Evolutionary conservation across 2,888 invertebrate genomes (phyloP), one percentile per base, ranked within the genome.

Genomic region (Chalcis sispes): DNA sequence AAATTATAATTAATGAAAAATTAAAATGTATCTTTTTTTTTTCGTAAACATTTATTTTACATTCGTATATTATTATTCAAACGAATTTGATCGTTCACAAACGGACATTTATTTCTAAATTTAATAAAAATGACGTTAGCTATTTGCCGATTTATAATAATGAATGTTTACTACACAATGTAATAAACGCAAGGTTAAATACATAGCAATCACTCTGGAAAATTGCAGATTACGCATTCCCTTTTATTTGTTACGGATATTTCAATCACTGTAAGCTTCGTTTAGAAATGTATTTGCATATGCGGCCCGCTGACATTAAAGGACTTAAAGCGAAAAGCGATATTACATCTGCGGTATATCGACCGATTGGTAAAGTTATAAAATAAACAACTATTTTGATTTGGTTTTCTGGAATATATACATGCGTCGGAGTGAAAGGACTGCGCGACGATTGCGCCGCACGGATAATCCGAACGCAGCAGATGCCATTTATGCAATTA

Each of bases 311-410:
- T 5, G 36, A 15, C 18, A 72, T 36, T 54, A 54, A 56, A 58
- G 54, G 56, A 32, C 46, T 48, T 23, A 23, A 23, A 70, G 29
- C 27, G 32, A 36, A 36, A 50, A 32, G 18, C 29, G 32, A 61
- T 42, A 71, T 59, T 23, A 42, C 25, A n/a, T 29, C 46, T 18
- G n/a, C 15, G 25, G n/a, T 32, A 50, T 42, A 36, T n/a, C n/a
- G 20, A 23, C 23, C 40, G 27, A 52, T 61, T 52, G 50, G 36
- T 46, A 52, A 71, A 71, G 70, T 40, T 72, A 59, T 32, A 64
- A 69, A 75, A 75, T 75, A 69, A 69, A 65, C 58, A 70, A 64
- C 50, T 58, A 65, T 65, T 75, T 42, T 75, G 48, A 70, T 70
- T 58, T 40, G 40, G 46, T 64, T 64, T n/a, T 20, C 10, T n/a